Base-by-base conservation (phyloP, 2,888 invertebrate genomes). In the Papilio protenor region DNA sequence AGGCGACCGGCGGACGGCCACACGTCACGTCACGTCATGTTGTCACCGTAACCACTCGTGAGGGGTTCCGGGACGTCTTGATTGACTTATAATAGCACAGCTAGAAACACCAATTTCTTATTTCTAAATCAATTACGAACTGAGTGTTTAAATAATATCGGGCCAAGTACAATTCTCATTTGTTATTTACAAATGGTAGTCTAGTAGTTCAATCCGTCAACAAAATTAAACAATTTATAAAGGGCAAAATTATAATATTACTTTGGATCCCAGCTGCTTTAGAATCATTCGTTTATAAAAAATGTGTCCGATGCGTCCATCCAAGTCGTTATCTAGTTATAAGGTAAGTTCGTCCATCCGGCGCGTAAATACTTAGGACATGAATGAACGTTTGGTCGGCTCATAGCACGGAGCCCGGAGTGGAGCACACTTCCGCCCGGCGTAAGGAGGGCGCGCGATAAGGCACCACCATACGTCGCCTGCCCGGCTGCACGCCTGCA, bases 391-490 rank as follows among this genome's bases (percentile, higher is more conserved):
- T 89, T 90, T 83, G 88, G 82, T 84, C 85, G 88, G 81, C 75
- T 81, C 86, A 11, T n/a, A 55, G 55, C n/a, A n/a, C 55, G 55
- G 61, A 61, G 64, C 64, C 64, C 40, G 85, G 87, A 87, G 89
- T 87, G 87, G 88, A 90, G 89, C 89, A 89, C 88, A 90, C 91
- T 93, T 94, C 93, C 94, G 86, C 88, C 87, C 84, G 89, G 89
- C 92, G 90, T 93, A 92, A 91, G 93, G 92, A 91, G 92, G 89
- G 87, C 87, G 88, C 87, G 88, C 90, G 92, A 93, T 93, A 93
- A 83, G 81, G 80, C 81, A 81, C 76, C 73, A 77, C 81, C 80
- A 80, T 79, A 79, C 82, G 64, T 76, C 80, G 73, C 75, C 71
- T 72, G 49, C 59, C 23, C 59, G 40, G 49, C 61, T 64, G 47